Percentiles rank a stretch among this genome's conserved stretches.
Conservation (phyloP, 1,140 invertebrate genomes). For the Dendroctonus valens region DNA sequence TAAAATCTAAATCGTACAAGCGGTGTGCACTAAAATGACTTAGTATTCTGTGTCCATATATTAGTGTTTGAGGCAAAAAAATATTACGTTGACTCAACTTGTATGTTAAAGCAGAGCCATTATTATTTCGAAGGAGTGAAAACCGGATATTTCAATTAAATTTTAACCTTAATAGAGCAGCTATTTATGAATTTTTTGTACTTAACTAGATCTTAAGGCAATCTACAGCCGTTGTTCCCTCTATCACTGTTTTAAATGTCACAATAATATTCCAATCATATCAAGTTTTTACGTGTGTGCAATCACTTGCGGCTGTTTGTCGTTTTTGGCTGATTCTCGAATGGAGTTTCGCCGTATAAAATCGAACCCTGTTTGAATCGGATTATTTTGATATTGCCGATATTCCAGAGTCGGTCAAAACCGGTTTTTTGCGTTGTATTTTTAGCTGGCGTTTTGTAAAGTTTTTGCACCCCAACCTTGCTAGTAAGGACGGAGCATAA, state of each 20-base stretch:
- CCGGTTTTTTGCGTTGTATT: conserved; percentile 25
- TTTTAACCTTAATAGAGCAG: not conserved
- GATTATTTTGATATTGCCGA: too few relatives aligned
- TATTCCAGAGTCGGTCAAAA: not conserved
- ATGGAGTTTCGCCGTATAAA: not conserved
- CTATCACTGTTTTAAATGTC: conserved; percentile 28
- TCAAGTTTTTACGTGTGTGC: conserved; percentile 39
- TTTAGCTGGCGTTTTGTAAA: conserved; percentile 16
- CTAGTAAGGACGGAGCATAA: conserved; percentile 12
- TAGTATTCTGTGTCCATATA: too few relatives aligned
- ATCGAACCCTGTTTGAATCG: not conserved
- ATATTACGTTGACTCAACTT: too few relatives aligned
- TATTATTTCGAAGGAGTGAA: too few relatives aligned
- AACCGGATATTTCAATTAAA: too few relatives aligned
- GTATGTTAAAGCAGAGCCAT: too few relatives aligned
- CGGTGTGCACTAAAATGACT: too few relatives aligned
- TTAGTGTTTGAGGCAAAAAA: too few relatives aligned
- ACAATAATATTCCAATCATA: conserved; percentile 36
- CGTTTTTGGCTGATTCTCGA: not conserved
- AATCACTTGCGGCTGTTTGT: conserved; percentile 36
- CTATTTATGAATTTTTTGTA: conserved; percentile 33
- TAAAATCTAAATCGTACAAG: too few relatives aligned
- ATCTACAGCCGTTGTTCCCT: conserved; percentile 21
- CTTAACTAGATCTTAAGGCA: conserved; percentile 37
- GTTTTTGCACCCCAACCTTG: conserved; percentile 21